These are phyloP conservation scores for Poliocrania exsul DNA, from an alignment of 2,797 vertebrate species.

Conservation along the genomic window DNA sequence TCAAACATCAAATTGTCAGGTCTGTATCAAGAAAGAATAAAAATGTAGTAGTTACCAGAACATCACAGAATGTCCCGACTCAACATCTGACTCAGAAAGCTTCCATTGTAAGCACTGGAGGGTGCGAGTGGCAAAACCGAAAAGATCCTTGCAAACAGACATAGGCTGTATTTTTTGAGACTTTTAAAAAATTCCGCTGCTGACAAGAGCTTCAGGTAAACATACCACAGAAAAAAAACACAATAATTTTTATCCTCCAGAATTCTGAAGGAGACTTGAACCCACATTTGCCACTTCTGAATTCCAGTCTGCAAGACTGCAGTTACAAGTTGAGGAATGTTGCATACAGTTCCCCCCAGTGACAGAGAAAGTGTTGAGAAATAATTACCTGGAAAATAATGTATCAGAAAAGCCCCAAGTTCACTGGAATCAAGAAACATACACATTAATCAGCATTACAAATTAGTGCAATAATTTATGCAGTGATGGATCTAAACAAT, in stretches of 20 bases:
- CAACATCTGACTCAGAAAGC: neutral
- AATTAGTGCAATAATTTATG: neutral
- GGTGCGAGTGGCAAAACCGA: neutral
- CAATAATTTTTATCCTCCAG: neutral
- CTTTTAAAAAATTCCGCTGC: neutral
- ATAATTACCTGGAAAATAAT: neutral
- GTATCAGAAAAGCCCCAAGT: neutral
- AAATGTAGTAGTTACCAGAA: neutral
- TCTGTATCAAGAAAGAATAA: neutral
- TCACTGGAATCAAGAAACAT: neutral
- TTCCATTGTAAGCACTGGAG: neutral
- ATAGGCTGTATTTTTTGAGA: neutral
- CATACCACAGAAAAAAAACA: neutral
- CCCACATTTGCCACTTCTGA: neutral
- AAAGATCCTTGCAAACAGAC: neutral
- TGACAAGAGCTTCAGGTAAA: neutral
- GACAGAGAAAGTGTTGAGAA: neutral
- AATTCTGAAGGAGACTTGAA: neutral
- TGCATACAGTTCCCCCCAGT: neutral
- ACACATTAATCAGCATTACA: neutral
- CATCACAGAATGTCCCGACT: neutral
- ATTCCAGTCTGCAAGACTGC: neutral
- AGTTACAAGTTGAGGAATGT: neutral
- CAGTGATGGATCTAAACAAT: neutral
- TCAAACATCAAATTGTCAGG: neutral